These are phyloP conservation scores for Recurvirostra avosetta DNA, from an alignment of 2,113 vertebrate genomes.

Conservation along the genomic window DNA sequence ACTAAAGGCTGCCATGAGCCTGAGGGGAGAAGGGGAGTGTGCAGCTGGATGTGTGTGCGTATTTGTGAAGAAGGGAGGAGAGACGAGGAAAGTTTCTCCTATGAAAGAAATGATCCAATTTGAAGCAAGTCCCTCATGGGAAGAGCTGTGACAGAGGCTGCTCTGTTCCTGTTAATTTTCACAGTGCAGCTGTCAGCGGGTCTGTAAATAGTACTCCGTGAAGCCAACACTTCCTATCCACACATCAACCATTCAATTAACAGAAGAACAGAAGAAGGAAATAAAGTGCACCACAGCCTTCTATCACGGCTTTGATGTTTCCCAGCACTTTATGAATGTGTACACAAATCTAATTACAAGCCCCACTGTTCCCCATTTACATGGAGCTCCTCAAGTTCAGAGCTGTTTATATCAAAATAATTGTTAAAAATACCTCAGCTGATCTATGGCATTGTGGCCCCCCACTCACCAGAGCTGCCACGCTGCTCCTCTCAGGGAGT, in stretches of 20 bases:
- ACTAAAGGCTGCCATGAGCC: not conserved
- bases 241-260: slow-evolving; percentile 79
- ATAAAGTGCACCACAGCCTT: slow-evolving; percentile 71
- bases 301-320: slow-evolving; percentile 73
- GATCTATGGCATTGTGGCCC: slow-evolving; percentile 20
- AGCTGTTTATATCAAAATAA: slow-evolving; percentile 75
- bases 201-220: slow-evolving; percentile 72
- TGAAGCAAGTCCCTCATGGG: slow-evolving; percentile 63
- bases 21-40: not conserved
- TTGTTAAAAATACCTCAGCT: slow-evolving; percentile 69
- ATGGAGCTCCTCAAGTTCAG: slow-evolving; percentile 70
- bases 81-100: slow-evolving; percentile 33
- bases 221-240: slow-evolving; percentile 73
- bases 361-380: slow-evolving; percentile 77
- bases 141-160: slow-evolving; percentile 67
- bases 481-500: not conserved
- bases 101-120: slow-evolving; percentile 66
- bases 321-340: slow-evolving; percentile 76
- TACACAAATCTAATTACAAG: slow-evolving; percentile 78
- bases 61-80: not conserved
- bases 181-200: slow-evolving; percentile 74
- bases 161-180: slow-evolving; percentile 76
- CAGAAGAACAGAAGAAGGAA: slow-evolving; percentile 74
- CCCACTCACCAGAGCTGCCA: slow-evolving; percentile 22
- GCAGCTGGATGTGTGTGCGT: not conserved